Evolutionary conservation across 2,888 invertebrate species (phyloP).

Genomic region (Isoperla grammatica): DNA sequence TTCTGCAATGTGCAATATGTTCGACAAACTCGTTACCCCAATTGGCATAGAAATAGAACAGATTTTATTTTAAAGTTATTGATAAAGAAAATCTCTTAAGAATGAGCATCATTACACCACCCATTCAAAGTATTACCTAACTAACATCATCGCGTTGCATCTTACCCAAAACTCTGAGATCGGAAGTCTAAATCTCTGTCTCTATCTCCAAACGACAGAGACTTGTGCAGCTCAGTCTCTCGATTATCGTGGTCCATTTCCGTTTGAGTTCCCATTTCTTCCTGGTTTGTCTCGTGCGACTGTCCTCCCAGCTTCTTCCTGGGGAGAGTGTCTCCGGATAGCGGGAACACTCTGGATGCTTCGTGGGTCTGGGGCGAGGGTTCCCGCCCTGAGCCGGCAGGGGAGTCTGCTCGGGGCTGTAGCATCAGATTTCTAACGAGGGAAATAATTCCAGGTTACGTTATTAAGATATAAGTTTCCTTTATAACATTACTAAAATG

Average conservation of each 20-base stretch:
- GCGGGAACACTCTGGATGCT: neutral
- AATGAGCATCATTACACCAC: too few species aligned
- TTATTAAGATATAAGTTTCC: too few species aligned
- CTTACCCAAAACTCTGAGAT: conserved; percentile 36
- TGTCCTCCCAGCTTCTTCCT: neutral
- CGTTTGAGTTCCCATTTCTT: conserved; percentile 24
- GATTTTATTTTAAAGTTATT: too few species aligned
- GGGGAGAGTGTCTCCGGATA: neutral
- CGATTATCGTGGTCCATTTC: conserved; percentile 23
- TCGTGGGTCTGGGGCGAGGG: conserved; percentile 8
- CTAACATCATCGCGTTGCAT: too few species aligned
- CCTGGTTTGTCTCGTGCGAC: neutral
- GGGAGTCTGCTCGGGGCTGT: conserved; percentile 24
- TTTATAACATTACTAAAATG: too few species aligned
- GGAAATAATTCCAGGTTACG: too few species aligned
- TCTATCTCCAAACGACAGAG: conserved; percentile 22
- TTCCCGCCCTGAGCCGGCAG: conserved; percentile 18
- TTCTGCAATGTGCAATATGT: too few species aligned
- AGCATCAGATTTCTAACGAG: conserved; percentile 11
- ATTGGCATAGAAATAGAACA: too few species aligned
- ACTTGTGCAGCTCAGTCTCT: conserved; percentile 24
- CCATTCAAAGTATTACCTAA: too few species aligned
- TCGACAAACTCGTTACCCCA: too few species aligned
- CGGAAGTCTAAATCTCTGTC: conserved; percentile 26
- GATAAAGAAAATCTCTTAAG: too few species aligned